Percentiles rank a stretch among this genome's conserved stretches.
Conservation (phyloP, 2,113 vertebrate genomes). For the Elephantulus edwardii region DNA sequence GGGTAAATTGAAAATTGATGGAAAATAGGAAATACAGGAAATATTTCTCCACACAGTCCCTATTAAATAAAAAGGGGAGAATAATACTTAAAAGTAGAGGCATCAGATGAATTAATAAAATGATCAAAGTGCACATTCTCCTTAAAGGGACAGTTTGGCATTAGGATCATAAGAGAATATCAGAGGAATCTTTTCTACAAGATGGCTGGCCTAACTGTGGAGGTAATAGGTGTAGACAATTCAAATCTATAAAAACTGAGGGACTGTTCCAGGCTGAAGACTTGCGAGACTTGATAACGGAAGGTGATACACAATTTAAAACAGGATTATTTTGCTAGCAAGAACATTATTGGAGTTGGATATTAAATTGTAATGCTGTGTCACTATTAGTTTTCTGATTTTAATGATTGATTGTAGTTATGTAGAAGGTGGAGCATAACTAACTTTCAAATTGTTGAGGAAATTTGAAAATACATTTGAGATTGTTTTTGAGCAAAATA, state of each 20-base stretch:
- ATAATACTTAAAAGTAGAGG: background rate
- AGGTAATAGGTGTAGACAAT: background rate
- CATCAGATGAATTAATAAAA: slow-evolving; percentile 10
- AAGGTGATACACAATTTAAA: background rate
- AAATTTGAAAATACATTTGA: background rate
- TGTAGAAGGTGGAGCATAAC: background rate
- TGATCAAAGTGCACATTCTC: background rate
- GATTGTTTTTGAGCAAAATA: too few species aligned
- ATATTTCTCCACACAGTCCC: background rate
- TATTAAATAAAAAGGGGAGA: background rate
- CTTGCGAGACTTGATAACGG: background rate
- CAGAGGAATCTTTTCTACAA: background rate
- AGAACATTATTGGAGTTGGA: background rate
- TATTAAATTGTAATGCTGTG: background rate
- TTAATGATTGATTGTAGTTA: background rate
- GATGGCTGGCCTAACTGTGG: slow-evolving; percentile 9
- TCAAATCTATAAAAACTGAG: background rate
- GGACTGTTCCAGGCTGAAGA: background rate
- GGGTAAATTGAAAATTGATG: slow-evolving; percentile 13
- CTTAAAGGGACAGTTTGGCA: slow-evolving; percentile 2
- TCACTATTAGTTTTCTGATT: background rate
- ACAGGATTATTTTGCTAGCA: background rate
- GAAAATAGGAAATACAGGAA: background rate
- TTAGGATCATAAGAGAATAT: slow-evolving; percentile 29
- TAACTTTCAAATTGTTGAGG: background rate